These are phyloP conservation scores for Carcharodon carcharias DNA, from an alignment of 2,797 vertebrate species.

Conservation along the genomic window DNA sequence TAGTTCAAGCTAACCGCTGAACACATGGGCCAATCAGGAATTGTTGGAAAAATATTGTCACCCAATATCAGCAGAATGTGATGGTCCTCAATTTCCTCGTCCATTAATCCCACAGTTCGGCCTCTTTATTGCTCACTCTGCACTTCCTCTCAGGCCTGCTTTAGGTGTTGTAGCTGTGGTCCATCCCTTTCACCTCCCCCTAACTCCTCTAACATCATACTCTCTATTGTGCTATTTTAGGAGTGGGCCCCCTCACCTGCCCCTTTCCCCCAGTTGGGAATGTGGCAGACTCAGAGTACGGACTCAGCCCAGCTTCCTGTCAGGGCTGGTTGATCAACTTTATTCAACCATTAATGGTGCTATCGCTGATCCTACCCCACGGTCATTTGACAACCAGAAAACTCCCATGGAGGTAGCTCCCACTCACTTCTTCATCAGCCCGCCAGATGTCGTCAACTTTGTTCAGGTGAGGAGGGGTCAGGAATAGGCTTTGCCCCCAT, in stretches of 20 bases:
- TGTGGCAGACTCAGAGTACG: neutral
- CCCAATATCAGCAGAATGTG: neutral
- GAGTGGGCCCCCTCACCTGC: neutral
- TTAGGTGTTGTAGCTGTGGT: neutral
- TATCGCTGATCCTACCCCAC: neutral
- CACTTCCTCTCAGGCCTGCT: neutral
- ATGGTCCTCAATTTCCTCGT: neutral
- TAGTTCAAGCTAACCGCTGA: neutral
- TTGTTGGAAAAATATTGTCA: neutral
- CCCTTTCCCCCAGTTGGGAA: neutral
- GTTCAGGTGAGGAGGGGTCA: neutral
- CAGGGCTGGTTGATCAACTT: neutral
- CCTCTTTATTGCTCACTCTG: neutral
- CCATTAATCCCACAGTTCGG: neutral
- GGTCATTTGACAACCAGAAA: neutral
- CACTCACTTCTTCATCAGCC: too few relatives aligned
- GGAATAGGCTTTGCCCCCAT: neutral
- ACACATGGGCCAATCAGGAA: neutral
- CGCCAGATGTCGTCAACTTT: neutral
- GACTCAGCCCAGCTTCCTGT: neutral
- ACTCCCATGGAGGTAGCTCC: neutral
- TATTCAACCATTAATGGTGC: neutral
- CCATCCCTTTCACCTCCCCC: neutral
- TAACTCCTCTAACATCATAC: neutral
- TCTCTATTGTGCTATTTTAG: neutral